A percentile compares a stretch with the other conserved stretches of the same genome.
Conservation (phyloP, 2,888 invertebrate species). For the Drosophila neotestacea region DNA sequence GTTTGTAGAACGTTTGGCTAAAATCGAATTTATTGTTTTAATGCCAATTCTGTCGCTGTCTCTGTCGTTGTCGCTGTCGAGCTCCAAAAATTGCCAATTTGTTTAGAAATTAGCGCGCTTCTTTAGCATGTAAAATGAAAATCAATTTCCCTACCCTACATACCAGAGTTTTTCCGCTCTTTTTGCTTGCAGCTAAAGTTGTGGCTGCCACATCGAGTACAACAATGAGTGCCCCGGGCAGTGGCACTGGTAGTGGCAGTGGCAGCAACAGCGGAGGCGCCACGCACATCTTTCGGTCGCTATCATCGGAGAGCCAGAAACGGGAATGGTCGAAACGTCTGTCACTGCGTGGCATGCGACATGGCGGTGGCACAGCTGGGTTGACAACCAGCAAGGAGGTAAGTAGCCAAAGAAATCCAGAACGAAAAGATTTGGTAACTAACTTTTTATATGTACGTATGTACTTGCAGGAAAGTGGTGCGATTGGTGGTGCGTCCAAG, state of each 20-base stretch:
- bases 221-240: conserved; percentile 64
- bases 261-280: conserved; percentile 40
- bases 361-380: conserved; percentile 85
- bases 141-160: conserved; percentile 59
- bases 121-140: conserved; percentile 69
- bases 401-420: conserved; percentile 27
- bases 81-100: conserved; percentile 75
- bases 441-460: neutral
- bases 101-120: conserved; percentile 78
- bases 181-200: conserved; percentile 28
- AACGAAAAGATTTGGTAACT: neutral
- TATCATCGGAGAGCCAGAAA: conserved; percentile 89
- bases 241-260: conserved; percentile 20
- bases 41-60: conserved; percentile 70
- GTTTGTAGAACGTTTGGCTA: conserved; percentile 45
- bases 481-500: conserved; percentile 39
- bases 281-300: conserved; percentile 87
- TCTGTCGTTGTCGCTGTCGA: conserved; percentile 15
- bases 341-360: conserved; percentile 90
- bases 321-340: conserved; percentile 91
- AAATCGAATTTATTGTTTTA: conserved; percentile 81
- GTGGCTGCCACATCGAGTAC: conserved; percentile 23
- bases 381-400: conserved; percentile 85
- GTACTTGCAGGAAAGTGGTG: conserved; percentile 30
- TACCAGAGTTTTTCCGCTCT: neutral